Evolutionary conservation across 2,888 invertebrate genomes (phyloP), one percentile per base, ranked within the genome.

Genomic region (Ectobius pallidus): DNA sequence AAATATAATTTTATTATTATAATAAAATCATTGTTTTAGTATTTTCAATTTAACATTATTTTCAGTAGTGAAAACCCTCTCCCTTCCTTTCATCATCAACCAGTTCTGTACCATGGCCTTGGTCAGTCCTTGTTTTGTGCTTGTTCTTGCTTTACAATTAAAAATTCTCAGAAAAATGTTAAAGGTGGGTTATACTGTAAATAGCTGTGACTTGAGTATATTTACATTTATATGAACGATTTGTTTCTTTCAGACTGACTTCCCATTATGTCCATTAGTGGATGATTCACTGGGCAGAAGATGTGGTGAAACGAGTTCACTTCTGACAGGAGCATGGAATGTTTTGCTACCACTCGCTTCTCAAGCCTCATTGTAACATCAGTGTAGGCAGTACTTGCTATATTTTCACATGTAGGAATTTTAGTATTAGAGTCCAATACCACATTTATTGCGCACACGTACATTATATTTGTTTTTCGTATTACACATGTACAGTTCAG

Each of bases 311-410:
- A 72, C 75, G 30, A 72, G 72, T 44, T 34, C 61, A 27, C 61
- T 72, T 18, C 67, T 75, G 34, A 42, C 42, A 9, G 61, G 52
- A n/a, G 70, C 73, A 3, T 75, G 75, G 75, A 70, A 75, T 18
- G 39, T 65, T 25, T 49, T 75, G 63, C 69, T 75, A 27, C 69
- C 55, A 2, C 14, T 42, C 11, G 42, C 34, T 52, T 25, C 52
- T 52, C 52, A 52, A 9, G n/a, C 27, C 3, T 58, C 58, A 16
- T 32, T 58, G 58, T 58, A 58, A 58, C 58, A n/a, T 58, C 30
- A 18, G 7, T 25, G 25, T 25, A 22, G 25, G 25, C 16, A 22
- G 3, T 14, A n/a, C 16, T 58, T 16, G 16, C 58, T 58, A n/a
- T 58, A 58, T 58, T 58, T 30, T 30, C 58, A 30, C 32, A 1